Conservation (phyloP, 2,113 vertebrate genomes). For the Peucedramus taeniatus region DNA sequence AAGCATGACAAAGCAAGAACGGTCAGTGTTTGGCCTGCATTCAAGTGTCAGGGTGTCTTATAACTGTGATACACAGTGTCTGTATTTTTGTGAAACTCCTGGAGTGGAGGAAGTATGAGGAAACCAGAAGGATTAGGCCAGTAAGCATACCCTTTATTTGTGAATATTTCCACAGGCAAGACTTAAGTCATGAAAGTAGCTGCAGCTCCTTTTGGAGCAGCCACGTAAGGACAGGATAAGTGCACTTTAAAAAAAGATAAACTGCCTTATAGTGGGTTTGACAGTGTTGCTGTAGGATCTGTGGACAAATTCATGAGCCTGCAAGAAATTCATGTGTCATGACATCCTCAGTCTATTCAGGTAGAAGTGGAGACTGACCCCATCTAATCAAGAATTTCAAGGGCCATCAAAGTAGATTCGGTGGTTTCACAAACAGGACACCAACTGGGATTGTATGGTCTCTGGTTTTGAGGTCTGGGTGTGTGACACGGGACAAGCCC, state of each 20-base stretch:
- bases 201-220: not conserved
- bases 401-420: not conserved
- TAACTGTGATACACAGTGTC: not conserved
- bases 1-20: slow-evolving; percentile 22
- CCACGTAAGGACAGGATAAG: not conserved
- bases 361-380: not conserved
- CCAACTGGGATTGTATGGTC: not conserved
- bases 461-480: not conserved
- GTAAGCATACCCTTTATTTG: not conserved
- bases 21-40: not conserved
- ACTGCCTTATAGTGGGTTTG: not conserved
- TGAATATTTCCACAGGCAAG: not conserved
- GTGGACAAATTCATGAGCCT: not conserved
- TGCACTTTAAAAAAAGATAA: not conserved
- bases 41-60: slow-evolving; percentile 8
- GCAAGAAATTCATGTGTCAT: not conserved
- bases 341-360: not conserved
- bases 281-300: not conserved
- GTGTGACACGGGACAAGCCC: not conserved
- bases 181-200: not conserved
- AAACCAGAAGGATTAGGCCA: not conserved
- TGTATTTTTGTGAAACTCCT: not conserved
- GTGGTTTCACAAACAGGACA: not conserved
- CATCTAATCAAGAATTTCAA: not conserved
- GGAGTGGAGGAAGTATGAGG: not conserved